A percentile compares a stretch with the other conserved stretches of the same genome.
These are phyloP conservation scores for Pterostichus madidus DNA, from an alignment of 2,888 invertebrate genomes.

Conservation along the genomic window DNA sequence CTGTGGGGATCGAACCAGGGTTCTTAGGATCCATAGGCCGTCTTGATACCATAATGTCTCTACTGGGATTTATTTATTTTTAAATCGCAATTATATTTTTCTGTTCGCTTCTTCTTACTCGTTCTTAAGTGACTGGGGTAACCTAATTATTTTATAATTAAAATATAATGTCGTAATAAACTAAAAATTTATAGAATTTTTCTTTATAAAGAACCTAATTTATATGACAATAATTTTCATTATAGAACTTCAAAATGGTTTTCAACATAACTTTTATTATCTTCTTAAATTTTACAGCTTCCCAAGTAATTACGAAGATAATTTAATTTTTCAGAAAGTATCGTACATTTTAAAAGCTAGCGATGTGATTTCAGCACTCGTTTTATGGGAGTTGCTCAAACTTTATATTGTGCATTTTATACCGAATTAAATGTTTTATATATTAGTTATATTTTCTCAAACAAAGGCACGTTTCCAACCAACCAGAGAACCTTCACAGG, in stretches of 20 bases:
- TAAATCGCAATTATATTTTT: conserved; percentile 6
- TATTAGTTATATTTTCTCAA: conserved; percentile 33
- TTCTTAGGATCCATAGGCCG: too few species aligned
- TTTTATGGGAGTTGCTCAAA: conserved; percentile 23
- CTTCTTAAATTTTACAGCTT: conserved; percentile 46
- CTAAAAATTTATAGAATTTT: conserved; percentile 44
- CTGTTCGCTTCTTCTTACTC: background rate
- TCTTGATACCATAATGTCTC: too few species aligned
- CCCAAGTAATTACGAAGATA: conserved; percentile 47
- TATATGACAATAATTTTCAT: conserved; percentile 28
- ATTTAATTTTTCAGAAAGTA: conserved; percentile 49
- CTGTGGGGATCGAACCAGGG: too few species aligned
- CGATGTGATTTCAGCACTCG: conserved; percentile 41
- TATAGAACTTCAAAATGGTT: conserved; percentile 37
- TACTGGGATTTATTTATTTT: background rate
- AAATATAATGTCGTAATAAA: conserved; percentile 31
- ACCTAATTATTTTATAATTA: conserved; percentile 39
- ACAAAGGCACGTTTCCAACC: conserved; percentile 23
- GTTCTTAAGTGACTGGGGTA: background rate
- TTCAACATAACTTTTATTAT: conserved; percentile 44
- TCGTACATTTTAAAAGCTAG: conserved; percentile 43
- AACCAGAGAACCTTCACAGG: conserved; percentile 16
- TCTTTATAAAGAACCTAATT: conserved; percentile 26
- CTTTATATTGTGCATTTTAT: conserved; percentile 51
- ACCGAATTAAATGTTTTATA: conserved; percentile 49